Evolutionary conservation across 2,797 vertebrate species (phyloP).

Genomic region (Muraenolepis orangiensis): DNA sequence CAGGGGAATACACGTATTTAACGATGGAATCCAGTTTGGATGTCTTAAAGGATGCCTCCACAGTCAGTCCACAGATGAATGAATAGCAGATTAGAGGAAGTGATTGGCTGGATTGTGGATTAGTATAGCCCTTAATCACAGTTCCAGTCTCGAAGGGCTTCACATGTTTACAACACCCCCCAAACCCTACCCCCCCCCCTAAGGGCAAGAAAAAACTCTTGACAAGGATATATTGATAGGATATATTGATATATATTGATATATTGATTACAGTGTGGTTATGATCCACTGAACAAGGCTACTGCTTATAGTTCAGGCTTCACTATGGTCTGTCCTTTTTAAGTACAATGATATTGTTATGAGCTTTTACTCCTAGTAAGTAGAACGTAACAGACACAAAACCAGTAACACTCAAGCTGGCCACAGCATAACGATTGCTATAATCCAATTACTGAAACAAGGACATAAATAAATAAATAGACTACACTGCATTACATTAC

Average conservation of each 20-base stretch:
- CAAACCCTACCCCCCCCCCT: too few relatives aligned
- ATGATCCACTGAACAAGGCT: neutral
- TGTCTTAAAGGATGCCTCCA: neutral
- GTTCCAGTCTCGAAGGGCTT: too few relatives aligned
- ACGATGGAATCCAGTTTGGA: neutral
- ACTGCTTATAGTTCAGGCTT: neutral
- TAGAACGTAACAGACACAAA: neutral
- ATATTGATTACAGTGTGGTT: neutral
- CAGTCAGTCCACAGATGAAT: neutral
- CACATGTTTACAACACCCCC: too few relatives aligned
- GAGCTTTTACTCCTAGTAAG: neutral
- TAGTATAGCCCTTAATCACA: too few relatives aligned
- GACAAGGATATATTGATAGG: too few relatives aligned
- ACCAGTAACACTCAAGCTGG: neutral
- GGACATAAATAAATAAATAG: neutral
- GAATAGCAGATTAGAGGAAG: neutral
- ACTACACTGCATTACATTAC: too few relatives aligned
- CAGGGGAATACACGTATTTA: neutral
- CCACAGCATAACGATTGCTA: neutral
- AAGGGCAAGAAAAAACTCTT: too few relatives aligned
- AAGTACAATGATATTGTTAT: neutral
- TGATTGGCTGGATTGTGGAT: neutral
- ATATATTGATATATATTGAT: neutral
- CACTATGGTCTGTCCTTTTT: neutral
- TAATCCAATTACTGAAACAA: neutral